Base-by-base conservation (phyloP, 2,888 invertebrate species). In the Disparrhopalites patrizii region DNA sequence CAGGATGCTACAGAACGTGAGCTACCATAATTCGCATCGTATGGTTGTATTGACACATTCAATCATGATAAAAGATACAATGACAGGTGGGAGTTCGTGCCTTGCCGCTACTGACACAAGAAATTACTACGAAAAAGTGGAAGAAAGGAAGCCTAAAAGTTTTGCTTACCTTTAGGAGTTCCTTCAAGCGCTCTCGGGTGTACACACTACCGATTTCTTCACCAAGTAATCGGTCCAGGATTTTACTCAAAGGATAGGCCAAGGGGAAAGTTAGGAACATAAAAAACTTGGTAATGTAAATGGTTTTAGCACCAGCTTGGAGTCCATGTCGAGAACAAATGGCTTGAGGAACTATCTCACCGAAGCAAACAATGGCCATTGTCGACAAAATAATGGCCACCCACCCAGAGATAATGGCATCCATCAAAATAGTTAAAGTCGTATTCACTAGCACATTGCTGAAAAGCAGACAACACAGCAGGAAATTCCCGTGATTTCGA, bases 161-260 rank as follows among this genome's bases (percentile, higher is more conserved):
- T n/a, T 33, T 27, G 23, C 3, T 58, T 58, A 93, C 93, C 85
- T 87, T 90, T 51, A 99, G 91, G 51, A 99, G 84, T 77, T 98
- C 98, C 82, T 96, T 94, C 28, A 99, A 84, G 50, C 97, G 85
- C 78, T 98, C 97, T 64, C 98, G 84, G 78, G 94, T 97, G 81
- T 98, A 99, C 0, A 96, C 93, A 78, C 89, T 92, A 62, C 97
- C 97, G 69, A 99, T 94, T 82, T 99, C 98, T 79, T 98, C 97
- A 3, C 99, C 99, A 23, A 98, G 84, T 73, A 93, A 81, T 73
- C 84, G 85, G 80, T 98, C 96, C 76, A 98, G 82, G 27, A 95
- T 79, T 76, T 87, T 89, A 77, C 94, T 93, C 68, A 95, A 89
- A 0, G 98, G 97, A 80, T 86, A 98, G 38, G 97, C 89, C 25